Evolutionary conservation across 1,140 invertebrate species (phyloP), one percentile per base, ranked within the genome.

Genomic region (Panagrolaimus sp.): DNA sequence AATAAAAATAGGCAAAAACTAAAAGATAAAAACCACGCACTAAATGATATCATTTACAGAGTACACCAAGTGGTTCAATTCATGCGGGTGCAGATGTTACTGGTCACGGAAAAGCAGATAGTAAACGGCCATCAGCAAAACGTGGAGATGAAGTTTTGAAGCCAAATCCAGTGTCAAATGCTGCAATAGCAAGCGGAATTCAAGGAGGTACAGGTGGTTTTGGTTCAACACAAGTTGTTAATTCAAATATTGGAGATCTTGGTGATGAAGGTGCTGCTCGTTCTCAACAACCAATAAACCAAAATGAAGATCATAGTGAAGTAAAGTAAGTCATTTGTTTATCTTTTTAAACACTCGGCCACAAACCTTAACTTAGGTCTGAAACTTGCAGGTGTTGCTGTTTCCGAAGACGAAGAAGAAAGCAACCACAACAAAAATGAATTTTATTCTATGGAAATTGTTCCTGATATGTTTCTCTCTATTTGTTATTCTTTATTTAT

Each of bases 11-110:
- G 32, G 32, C 2, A 7, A 38, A 38, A 38, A 38, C 2, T 2
- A 38, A 38, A 38, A 38, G 32, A 2, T 38, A 38, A 38, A n/a
- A 38, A 38, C 32, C 32, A 38, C 32, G 32, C 32, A 38, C 7
- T 38, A 38, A 38, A 38, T 32, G 65, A 67, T 48, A 62, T 55
- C 68, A 43, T 26, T 71, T 69, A 79, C 58, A 83, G 81, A 74
- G 73, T 3, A 83, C 80, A 10, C 80, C 82, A 48, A 78, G 75
- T 45, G 82, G 81, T 14, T 82, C 81, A 24, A 46, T 83, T 21
- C 80, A 83, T 52, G 80, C 78, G 14, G 67, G 63, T 46, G 67
- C 48, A 44, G 67, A 66, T 12, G 48, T 65, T 1, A 38, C 32
- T 38, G 32, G 5, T 73, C 76, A 65, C 63, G 58, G 68, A 10